Base-by-base conservation (phyloP, 1,140 invertebrate genomes). In the Hirudo medicinalis region DNA sequence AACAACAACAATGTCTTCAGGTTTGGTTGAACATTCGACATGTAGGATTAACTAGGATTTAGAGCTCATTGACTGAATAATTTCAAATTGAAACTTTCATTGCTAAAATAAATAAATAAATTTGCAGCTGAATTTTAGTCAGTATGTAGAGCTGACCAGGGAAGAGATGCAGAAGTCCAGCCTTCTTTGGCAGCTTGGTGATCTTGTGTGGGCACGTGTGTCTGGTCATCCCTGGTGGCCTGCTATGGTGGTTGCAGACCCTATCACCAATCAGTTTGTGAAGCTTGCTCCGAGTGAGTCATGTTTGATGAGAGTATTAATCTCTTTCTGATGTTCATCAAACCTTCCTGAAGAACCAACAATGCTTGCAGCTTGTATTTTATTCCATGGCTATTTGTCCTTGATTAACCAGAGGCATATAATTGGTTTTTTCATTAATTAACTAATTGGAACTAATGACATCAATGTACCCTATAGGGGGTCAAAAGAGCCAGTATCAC, bases 161-260 rank as follows among this genome's bases (percentile, higher is more conserved):
- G 20, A 49, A 49, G 27, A 54, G 55, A 32, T 32, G 29, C 29
- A 27, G 13, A 63, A 63, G 22, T 32, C 57, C 22, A 63, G 17
- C 29, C 22, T 63, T 15, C 57, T 25, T 55, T 81, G 76, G 77
- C 60, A 75, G 27, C 81, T 87, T 63, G 89, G 89, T 32, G 87
- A 90, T 78, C 75, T 90, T 71, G 84, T 87, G 17, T 91, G 89
- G 89, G 87, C 87, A 0, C 85, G 86, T 78, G 85, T 91, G 75
- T 85, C 86, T 1, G 85, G 84, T 57, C 87, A 87, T 83, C 89
- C 89, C 8, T 90, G 86, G 79, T 91, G 90, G 90, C 90, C 90
- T 8, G 87, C 88, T 75, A 86, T 91, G 76, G 81, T 91, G 6
- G 87, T 86, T 0, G 79, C 85, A 77, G 88, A 91, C 77, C 87